Conservation (phyloP, 2,888 invertebrate genomes). For the Nowickia ferox region DNA sequence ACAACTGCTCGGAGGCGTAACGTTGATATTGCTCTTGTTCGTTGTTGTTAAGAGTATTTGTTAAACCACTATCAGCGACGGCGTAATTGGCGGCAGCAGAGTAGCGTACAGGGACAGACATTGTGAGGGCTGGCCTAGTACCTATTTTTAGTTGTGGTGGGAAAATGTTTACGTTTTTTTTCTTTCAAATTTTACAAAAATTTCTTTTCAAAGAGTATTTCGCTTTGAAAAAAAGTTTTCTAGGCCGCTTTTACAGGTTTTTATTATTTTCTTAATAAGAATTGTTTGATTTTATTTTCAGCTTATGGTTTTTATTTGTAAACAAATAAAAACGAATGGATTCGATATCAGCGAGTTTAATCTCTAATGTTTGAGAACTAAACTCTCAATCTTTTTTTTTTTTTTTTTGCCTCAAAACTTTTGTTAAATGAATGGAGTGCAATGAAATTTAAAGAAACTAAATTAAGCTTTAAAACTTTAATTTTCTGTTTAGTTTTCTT, state of each 20-base stretch:
- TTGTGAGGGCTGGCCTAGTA: slow-evolving; percentile 84
- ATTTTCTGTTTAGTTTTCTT: slow-evolving; percentile 63
- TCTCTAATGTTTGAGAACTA: slow-evolving; percentile 32
- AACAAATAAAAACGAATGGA: slow-evolving; percentile 36
- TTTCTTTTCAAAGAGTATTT: slow-evolving; percentile 47
- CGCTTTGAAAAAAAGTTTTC: slow-evolving; percentile 66
- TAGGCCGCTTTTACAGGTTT: slow-evolving; percentile 66
- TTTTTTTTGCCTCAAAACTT: slow-evolving; percentile 25
- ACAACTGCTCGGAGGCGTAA: slow-evolving; percentile 76
- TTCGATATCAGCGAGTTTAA: slow-evolving; percentile 73
- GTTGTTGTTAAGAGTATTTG: slow-evolving; percentile 78
- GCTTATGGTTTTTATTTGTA: slow-evolving; percentile 71
- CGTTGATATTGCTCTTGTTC: slow-evolving; percentile 81
- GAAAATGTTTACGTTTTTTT: slow-evolving; percentile 70
- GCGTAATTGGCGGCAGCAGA: slow-evolving; percentile 83
- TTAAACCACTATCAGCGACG: slow-evolving; percentile 83
- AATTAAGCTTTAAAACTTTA: slow-evolving; percentile 76
- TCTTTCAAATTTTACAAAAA: slow-evolving; percentile 51
- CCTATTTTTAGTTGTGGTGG: slow-evolving; percentile 77
- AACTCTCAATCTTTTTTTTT: slow-evolving; percentile 67
- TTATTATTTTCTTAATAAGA: slow-evolving; percentile 30
- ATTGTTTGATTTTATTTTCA: slow-evolving; percentile 81
- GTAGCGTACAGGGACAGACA: slow-evolving; percentile 84
- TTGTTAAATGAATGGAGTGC: slow-evolving; percentile 1
- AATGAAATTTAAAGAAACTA: slow-evolving; percentile 74